Evolutionary conservation across 1,140 invertebrate species (phyloP).

Genomic region (Camponotus floridanus): DNA sequence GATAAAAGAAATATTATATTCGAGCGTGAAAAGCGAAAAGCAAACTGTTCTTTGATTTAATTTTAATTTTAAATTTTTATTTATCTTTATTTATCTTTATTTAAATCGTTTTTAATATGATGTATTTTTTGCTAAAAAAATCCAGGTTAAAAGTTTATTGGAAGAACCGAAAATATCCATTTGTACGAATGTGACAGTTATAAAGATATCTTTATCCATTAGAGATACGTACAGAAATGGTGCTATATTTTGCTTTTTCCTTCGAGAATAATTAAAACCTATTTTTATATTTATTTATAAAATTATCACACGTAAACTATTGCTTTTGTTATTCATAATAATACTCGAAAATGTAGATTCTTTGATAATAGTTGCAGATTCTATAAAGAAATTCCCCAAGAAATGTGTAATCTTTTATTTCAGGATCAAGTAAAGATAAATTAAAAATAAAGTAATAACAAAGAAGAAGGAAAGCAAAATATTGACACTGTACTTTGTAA

Average conservation of each 20-base stretch:
- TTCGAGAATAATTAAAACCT: not conserved
- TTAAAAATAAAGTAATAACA: too few species aligned
- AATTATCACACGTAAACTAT: not conserved
- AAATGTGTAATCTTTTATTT: too few species aligned
- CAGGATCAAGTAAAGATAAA: too few species aligned
- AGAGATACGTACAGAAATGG: not conserved
- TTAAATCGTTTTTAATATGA: not conserved
- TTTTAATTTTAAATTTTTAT: not conserved
- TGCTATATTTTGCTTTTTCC: not conserved
- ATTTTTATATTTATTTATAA: not conserved
- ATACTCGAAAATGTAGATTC: not conserved
- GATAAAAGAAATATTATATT: not conserved
- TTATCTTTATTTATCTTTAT: not conserved
- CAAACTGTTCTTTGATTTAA: not conserved
- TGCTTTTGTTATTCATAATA: not conserved
- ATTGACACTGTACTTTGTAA: too few species aligned
- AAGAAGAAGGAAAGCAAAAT: too few species aligned
- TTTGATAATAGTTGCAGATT: not conserved
- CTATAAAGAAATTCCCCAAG: not conserved
- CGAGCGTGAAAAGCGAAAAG: not conserved
- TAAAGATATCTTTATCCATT: conserved; percentile 13
- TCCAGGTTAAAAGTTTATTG: not conserved
- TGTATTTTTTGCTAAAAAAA: not conserved
- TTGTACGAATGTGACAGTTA: not conserved
- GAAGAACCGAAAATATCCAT: not conserved